Evolutionary conservation across 1,140 invertebrate species (phyloP), one percentile per base, ranked within the genome.

Genomic region (Magallana gigas): DNA sequence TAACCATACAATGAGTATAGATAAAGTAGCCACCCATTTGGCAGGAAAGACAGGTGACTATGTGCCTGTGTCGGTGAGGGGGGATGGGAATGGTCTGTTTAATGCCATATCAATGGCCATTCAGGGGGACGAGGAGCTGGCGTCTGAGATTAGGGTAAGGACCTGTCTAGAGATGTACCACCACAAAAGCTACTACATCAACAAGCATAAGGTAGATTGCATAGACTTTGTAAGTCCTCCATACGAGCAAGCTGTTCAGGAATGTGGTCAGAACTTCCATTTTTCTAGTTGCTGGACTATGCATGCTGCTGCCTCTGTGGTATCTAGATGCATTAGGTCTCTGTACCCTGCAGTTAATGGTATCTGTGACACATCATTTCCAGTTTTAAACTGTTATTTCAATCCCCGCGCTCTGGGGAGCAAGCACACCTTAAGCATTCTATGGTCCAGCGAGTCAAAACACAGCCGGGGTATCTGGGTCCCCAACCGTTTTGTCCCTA

Each of bases 61-160:
- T 84, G 83, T 84, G 9, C 83, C 83, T 84, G 57, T 29, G 23
- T 84, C 9, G 23, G 84, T 85, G 18, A 2, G 8, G 6, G 84
- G 62, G 16, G n/a, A 85, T 16, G 84, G 84, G 14, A 85, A 68
- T 56, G 64, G 84, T 59, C 56, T 85, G 9, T 85, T 85, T 68
- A 85, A 85, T 85, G 84, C 84, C 9, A 14, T 85, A 16, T 85
- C 84, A 18, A 16, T 85, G 4, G 23, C 18, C 68, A 57, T 85
- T 14, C 48, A 36, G 36, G 84, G 84, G 56, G 68, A 60, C 57
- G 84, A 85, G n/a, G 11, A 36, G 7, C 29, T 85, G 18, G 59
- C 84, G 11, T 68, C 84, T 6, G 84, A 85, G 48, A 60, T 85
- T 1, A 57, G 84, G 57, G 84, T 68, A 0, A 56, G 84, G 12